Conservation (phyloP, 2,113 vertebrate genomes). For the Mormoops blainvillei region DNA sequence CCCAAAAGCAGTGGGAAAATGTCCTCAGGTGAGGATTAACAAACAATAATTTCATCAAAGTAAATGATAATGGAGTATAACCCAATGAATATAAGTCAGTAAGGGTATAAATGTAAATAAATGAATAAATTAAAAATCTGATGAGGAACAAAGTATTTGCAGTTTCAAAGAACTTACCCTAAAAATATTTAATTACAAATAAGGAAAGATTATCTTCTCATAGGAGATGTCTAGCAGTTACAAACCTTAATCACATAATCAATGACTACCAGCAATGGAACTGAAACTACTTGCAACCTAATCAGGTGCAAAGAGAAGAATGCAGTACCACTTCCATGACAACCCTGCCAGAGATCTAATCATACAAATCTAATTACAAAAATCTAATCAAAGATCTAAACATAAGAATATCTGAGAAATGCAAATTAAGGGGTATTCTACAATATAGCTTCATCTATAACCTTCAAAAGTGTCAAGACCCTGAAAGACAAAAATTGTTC, state of each 20-base stretch:
- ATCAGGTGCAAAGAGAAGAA: neutral
- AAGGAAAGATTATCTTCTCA: neutral
- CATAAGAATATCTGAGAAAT: neutral
- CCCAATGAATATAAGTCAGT: neutral
- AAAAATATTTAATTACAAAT: conserved; percentile 14
- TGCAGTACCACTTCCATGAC: neutral
- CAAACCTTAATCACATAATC: neutral
- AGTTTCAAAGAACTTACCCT: conserved; percentile 7
- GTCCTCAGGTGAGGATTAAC: too few relatives aligned
- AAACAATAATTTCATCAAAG: neutral
- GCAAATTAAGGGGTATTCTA: conserved; percentile 6
- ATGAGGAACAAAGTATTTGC: conserved; percentile 23
- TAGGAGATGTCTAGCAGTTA: neutral
- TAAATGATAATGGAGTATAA: neutral
- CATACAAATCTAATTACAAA: neutral
- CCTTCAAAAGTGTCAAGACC: neutral
- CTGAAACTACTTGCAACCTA: neutral
- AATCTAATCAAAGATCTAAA: neutral
- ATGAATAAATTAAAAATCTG: neutral
- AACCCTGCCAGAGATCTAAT: neutral
- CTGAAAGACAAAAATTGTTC: neutral
- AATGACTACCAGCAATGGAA: neutral
- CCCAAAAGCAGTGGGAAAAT: too few relatives aligned
- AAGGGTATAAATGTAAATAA: neutral
- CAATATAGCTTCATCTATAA: neutral